Percentiles rank a stretch among this genome's conserved stretches.
Evolutionary conservation across 2,797 vertebrate species (phyloP).

Genomic region (Tragopan temminckii): DNA sequence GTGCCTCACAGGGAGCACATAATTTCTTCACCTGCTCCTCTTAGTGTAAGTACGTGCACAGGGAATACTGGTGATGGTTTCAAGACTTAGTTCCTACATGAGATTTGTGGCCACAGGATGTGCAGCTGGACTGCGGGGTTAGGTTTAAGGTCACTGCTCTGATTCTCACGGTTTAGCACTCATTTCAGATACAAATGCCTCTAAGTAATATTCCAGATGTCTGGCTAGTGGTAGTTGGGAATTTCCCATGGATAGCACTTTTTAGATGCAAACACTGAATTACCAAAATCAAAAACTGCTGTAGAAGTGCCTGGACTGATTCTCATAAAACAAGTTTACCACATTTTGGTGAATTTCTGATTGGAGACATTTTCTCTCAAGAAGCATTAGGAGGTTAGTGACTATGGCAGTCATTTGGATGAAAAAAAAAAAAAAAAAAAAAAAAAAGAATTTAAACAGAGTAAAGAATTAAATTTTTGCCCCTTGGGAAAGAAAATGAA

Average conservation of each 20-base stretch:
- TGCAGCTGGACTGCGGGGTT: slow-evolving; percentile 11
- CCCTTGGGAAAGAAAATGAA: not conserved
- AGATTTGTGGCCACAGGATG: slow-evolving; percentile 18
- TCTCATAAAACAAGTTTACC: not conserved
- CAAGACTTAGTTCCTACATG: not conserved
- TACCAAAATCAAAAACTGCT: not conserved
- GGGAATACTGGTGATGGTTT: not conserved
- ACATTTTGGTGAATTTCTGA: not conserved
- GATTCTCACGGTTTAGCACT: slow-evolving; percentile 35
- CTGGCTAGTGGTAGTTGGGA: not conserved
- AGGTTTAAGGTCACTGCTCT: slow-evolving; percentile 16
- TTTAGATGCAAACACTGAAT: not conserved
- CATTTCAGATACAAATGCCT: not conserved
- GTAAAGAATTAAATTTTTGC: not conserved
- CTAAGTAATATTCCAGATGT: slow-evolving; percentile 45
- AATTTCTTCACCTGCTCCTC: not conserved
- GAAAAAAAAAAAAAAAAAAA: accelerated
- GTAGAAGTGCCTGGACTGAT: not conserved
- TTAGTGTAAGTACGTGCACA: not conserved
- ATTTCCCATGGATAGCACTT: slow-evolving; percentile 28
- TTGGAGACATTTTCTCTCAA: not conserved
- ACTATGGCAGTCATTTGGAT: not conserved
- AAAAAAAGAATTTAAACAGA: not conserved
- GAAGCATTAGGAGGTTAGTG: not conserved
- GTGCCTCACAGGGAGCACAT: not conserved